These are phyloP conservation scores for Dastarcus helophoroides DNA, from an alignment of 2,888 invertebrate species.

Conservation along the genomic window DNA sequence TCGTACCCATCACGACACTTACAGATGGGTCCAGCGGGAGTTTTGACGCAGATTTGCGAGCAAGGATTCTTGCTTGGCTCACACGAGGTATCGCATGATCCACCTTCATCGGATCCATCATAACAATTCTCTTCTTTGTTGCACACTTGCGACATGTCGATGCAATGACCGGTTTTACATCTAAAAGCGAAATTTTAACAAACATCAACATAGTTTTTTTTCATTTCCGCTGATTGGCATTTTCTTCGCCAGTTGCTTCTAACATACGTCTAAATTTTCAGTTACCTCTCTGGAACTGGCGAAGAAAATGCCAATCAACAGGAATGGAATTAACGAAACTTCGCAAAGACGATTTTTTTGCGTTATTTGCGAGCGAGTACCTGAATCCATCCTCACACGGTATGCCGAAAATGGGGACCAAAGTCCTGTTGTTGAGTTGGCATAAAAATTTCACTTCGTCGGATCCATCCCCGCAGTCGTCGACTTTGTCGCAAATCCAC, in stretches of 20 bases:
- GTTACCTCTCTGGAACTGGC: too few relatives aligned
- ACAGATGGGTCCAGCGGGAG: conserved; percentile 58
- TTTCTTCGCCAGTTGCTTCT: too few relatives aligned
- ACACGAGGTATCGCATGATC: conserved; percentile 47
- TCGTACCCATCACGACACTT: conserved; percentile 49
- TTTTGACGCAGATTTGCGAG: conserved; percentile 46
- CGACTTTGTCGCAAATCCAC: conserved; percentile 48
- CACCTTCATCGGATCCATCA: conserved; percentile 60
- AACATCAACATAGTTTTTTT: too few relatives aligned
- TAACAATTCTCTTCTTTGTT: conserved; percentile 51
- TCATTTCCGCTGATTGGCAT: too few relatives aligned
- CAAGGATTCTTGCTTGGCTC: conserved; percentile 36
- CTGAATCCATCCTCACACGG: conserved; percentile 39
- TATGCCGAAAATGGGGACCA: conserved; percentile 1
- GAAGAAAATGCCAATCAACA: too few relatives aligned
- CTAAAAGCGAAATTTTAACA: conserved; percentile 21
- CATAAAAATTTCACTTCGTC: conserved; percentile 44
- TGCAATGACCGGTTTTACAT: conserved; percentile 53
- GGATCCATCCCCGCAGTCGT: conserved; percentile 61
- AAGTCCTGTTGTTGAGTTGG: not conserved
- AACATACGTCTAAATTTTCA: too few relatives aligned
- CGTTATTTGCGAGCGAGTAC: too few relatives aligned
- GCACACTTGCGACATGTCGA: conserved; percentile 52
- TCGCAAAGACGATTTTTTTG: too few relatives aligned
- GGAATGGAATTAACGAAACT: too few relatives aligned